Percentiles rank a stretch among this genome's conserved stretches.
These are phyloP conservation scores for Dryas iulia DNA, from an alignment of 1,140 invertebrate genomes.

Conservation along the genomic window DNA sequence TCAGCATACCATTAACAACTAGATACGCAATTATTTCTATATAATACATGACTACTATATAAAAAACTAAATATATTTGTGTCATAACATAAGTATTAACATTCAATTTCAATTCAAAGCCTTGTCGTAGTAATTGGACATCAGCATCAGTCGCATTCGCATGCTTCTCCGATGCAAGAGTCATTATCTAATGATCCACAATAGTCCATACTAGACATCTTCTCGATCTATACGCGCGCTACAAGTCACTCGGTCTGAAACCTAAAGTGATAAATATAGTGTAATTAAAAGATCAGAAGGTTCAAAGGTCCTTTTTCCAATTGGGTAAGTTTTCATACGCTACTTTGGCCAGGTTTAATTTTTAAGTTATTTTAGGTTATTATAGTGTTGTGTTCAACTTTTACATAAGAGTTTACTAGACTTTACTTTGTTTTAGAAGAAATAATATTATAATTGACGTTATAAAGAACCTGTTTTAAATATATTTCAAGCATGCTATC, in stretches of 20 bases:
- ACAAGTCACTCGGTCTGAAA: conserved; percentile 3
- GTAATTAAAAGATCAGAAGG: background rate
- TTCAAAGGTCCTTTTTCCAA: conserved; percentile 2
- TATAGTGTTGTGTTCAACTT: background rate
- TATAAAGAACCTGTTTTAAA: background rate
- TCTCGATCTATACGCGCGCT: conserved; percentile 9
- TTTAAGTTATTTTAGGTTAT: background rate
- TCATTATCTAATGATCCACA: conserved; percentile 59
- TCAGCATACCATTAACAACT: background rate
- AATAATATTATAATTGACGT: too few species aligned
- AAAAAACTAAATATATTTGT: background rate
- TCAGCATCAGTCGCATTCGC: conserved; percentile 34
- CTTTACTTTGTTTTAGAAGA: too few species aligned
- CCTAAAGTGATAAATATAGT: background rate
- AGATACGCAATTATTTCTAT: background rate
- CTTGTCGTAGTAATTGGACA: conserved; percentile 20
- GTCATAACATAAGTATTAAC: background rate
- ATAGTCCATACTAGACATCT: conserved; percentile 36
- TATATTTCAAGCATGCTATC: too few species aligned
- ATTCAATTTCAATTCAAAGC: background rate
- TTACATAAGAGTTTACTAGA: too few species aligned
- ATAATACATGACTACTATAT: background rate
- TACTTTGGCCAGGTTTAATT: background rate
- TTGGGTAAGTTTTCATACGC: conserved; percentile 15
- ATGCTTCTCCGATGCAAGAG: conserved; percentile 46